These are phyloP conservation scores for Esox masquinongy DNA, from an alignment of 2,797 vertebrate species.

Conservation along the genomic window DNA sequence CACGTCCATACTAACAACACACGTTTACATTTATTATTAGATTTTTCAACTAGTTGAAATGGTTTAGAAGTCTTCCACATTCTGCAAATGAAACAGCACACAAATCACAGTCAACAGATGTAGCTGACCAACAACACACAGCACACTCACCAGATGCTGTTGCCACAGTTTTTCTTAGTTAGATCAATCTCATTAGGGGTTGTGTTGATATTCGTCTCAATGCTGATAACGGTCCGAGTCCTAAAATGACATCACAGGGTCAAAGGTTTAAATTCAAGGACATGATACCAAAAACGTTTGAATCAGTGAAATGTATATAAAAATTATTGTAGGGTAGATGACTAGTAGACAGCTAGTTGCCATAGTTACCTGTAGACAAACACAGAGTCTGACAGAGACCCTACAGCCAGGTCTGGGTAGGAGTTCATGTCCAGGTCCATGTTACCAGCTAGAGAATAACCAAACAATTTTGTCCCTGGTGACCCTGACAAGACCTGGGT, in stretches of 20 bases:
- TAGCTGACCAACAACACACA: not conserved
- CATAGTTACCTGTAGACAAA: conserved; percentile 83
- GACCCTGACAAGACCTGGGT: conserved; percentile 81
- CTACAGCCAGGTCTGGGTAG: conserved; percentile 93
- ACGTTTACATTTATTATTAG: not conserved
- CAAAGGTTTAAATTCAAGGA: not conserved
- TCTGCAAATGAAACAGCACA: not conserved
- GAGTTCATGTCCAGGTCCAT: conserved; percentile 93
- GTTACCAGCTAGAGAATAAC: conserved; percentile 94
- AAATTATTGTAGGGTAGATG: not conserved
- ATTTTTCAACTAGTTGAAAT: not conserved
- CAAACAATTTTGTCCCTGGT: conserved; percentile 75
- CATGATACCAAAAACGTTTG: not conserved
- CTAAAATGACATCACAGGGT: conserved; percentile 60
- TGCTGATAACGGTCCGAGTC: conserved; percentile 86
- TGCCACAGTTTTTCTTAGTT: conserved; percentile 75
- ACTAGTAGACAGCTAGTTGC: not conserved
- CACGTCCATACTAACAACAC: conserved; percentile 77
- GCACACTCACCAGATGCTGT: conserved; percentile 66
- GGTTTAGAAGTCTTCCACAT: not conserved
- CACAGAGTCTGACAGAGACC: conserved; percentile 90
- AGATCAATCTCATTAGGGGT: conserved; percentile 84
- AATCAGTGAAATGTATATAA: not conserved
- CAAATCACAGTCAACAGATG: conserved; percentile 43
- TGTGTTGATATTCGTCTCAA: conserved; percentile 81